Evolutionary conservation across 2,797 vertebrate genomes (phyloP).

Genomic region (Hoplostethus atlanticus): DNA sequence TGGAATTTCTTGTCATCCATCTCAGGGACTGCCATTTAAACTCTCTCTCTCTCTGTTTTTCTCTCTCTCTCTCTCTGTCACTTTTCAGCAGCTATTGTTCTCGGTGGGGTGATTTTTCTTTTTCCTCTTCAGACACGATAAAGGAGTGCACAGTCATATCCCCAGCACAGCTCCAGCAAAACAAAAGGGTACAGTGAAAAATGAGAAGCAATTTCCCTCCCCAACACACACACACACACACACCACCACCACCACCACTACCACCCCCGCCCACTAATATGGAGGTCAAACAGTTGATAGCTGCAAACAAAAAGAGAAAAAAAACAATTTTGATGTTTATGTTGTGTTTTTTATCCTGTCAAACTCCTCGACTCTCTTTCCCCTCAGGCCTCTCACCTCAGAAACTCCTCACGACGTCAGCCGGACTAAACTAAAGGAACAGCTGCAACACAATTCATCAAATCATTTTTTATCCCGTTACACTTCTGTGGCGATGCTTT

Average conservation of each 20-base stretch:
- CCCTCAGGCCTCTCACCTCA: not conserved
- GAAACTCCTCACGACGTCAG: not conserved
- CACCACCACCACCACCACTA: not conserved
- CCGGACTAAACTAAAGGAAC: constrained; percentile 8
- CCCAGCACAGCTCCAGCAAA: constrained; percentile 51
- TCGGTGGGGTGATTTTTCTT: constrained; percentile 55
- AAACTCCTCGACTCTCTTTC: not conserved
- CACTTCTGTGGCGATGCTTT: too few relatives aligned
- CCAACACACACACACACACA: not conserved
- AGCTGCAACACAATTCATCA: constrained; percentile 20
- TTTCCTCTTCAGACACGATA: constrained; percentile 56
- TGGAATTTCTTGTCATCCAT: constrained; percentile 59
- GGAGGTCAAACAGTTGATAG: constrained; percentile 41
- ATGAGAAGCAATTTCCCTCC: constrained; percentile 48
- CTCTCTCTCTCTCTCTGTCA: constrained; percentile 38
- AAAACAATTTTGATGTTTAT: constrained; percentile 2
- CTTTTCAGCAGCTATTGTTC: constrained; percentile 71
- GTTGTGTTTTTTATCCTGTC: constrained; percentile 29
- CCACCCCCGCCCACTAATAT: not conserved
- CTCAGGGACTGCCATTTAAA: constrained; percentile 39
- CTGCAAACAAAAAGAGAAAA: not conserved
- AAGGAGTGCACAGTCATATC: constrained; percentile 65
- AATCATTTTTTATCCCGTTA: not conserved
- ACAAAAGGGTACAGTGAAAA: constrained; percentile 65
- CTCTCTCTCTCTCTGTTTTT: constrained; percentile 3